Percentiles rank a stretch among this genome's conserved stretches.
phyloP scores from a whole-genome alignment of 2,888 invertebrate genomes.

The Pollenia griseotomentosa region DNA sequence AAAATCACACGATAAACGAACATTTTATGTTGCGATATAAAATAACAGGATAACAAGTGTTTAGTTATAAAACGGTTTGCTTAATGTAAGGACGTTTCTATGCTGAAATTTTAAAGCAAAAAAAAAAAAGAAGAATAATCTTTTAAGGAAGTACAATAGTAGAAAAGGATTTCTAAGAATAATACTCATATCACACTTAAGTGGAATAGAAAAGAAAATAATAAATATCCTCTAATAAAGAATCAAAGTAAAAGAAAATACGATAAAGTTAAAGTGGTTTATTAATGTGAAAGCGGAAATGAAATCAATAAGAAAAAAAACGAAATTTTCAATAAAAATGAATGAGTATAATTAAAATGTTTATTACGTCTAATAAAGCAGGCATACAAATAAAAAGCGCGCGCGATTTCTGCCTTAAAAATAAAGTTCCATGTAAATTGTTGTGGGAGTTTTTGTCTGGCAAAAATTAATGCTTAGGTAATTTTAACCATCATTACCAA shows the following conservation, averaged over 20 bases:
- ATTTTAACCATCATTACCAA: constrained; percentile 36
- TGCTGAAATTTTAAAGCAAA: constrained; percentile 11
- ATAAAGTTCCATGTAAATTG: constrained; percentile 18
- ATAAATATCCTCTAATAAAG: not conserved
- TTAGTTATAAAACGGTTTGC: constrained; percentile 70
- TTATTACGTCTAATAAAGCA: constrained; percentile 24
- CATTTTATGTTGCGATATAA: constrained; percentile 54
- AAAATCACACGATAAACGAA: constrained; percentile 49
- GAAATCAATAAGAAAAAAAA: constrained; percentile 29
- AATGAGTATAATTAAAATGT: constrained; percentile 55
- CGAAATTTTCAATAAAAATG: constrained; percentile 20
- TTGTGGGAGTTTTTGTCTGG: not conserved
- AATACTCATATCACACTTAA: not conserved
- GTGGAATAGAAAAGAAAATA: not conserved
- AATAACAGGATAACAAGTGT: constrained; percentile 69
- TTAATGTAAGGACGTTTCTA: constrained; percentile 64
- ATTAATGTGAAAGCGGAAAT: constrained; percentile 45
- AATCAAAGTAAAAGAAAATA: constrained; percentile 12
- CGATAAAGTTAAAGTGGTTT: constrained; percentile 21
- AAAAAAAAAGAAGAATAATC: not conserved
- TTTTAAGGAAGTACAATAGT: not conserved
- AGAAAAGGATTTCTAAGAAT: not conserved
- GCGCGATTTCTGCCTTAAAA: constrained; percentile 32
- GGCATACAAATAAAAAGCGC: constrained; percentile 38
- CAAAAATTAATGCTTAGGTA: constrained; percentile 25